Percentiles rank a stretch among this genome's conserved stretches.
phyloP scores from a whole-genome alignment of 1,140 invertebrate genomes.

The Drosophila athabasca region DNA sequence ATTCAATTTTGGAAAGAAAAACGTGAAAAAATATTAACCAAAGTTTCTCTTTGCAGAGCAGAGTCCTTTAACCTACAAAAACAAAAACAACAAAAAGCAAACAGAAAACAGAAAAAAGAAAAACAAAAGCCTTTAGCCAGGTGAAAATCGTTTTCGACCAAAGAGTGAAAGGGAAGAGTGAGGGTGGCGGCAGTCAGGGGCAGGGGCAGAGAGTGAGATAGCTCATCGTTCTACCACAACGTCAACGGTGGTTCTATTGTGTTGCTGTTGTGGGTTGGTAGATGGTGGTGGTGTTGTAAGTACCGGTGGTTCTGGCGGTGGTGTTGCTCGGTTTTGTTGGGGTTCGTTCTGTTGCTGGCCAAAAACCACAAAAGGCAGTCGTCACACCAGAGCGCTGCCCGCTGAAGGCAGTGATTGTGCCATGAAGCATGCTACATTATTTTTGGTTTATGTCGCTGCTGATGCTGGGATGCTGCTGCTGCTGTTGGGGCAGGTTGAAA shows the following conservation, averaged over 20 bases:
- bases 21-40: too few species aligned
- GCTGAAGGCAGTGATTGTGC: neutral
- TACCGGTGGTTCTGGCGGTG: too few species aligned
- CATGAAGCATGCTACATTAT: conserved; percentile 1
- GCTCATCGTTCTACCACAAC: neutral
- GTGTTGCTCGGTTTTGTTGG: conserved; percentile 3
- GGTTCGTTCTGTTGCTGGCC: neutral
- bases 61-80: neutral
- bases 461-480: too few species aligned
- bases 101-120: neutral
- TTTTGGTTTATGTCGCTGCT: too few species aligned
- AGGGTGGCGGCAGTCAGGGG: too few species aligned
- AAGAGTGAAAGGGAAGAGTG: neutral
- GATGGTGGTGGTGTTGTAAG: neutral
- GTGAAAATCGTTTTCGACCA: conserved; percentile 12
- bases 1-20: neutral
- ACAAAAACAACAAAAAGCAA: neutral
- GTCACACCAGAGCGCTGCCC: neutral
- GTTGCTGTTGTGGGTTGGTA: conserved; percentile 2
- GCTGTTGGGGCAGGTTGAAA: too few species aligned
- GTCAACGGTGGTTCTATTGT: conserved; percentile 8
- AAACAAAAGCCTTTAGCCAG: conserved; percentile 1
- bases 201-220: neutral
- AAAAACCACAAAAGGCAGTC: conserved; percentile 9
- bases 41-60: too few species aligned